These are phyloP conservation scores for Gymnoscopelus braueri DNA, from an alignment of 2,797 vertebrate genomes.

Conservation along the genomic window DNA sequence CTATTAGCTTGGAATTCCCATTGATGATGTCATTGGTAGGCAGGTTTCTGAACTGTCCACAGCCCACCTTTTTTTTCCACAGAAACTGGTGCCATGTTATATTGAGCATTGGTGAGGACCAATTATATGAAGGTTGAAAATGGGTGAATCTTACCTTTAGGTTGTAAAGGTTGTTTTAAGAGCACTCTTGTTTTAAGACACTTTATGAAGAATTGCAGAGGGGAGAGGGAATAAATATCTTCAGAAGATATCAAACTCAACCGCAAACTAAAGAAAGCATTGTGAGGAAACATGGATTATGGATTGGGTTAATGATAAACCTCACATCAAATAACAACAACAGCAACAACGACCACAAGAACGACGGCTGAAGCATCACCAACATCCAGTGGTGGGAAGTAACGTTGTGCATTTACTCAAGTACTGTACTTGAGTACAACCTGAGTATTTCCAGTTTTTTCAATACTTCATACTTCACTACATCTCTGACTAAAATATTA, in stretches of 20 bases:
- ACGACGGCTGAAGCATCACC: conserved; percentile 20
- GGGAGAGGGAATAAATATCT: conserved; percentile 19
- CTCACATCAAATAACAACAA: conserved; percentile 20
- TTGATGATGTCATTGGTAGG: too few relatives aligned
- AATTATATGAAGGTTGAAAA: too few relatives aligned
- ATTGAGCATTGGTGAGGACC: too few relatives aligned
- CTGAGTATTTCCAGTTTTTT: too few relatives aligned
- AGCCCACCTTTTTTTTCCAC: too few relatives aligned
- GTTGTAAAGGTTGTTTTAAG: neutral
- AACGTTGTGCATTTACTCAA: too few relatives aligned
- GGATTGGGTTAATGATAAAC: conserved; percentile 58
- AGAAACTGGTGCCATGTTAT: too few relatives aligned
- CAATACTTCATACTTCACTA: too few relatives aligned
- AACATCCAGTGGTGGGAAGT: neutral
- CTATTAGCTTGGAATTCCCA: too few relatives aligned
- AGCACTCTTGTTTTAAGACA: conserved; percentile 42
- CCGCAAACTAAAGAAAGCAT: conserved; percentile 22
- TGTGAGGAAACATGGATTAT: conserved; percentile 41
- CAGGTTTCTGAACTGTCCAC: too few relatives aligned
- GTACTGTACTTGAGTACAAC: too few relatives aligned
- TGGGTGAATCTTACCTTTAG: neutral
- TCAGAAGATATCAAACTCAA: conserved; percentile 47
- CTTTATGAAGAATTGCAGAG: conserved; percentile 49
- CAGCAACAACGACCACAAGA: conserved; percentile 4
- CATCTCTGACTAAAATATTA: too few relatives aligned